Percentiles rank a stretch among this genome's conserved stretches.
phyloP scores from a whole-genome alignment of 2,113 vertebrate species.

The Vulpes ferrilata region DNA sequence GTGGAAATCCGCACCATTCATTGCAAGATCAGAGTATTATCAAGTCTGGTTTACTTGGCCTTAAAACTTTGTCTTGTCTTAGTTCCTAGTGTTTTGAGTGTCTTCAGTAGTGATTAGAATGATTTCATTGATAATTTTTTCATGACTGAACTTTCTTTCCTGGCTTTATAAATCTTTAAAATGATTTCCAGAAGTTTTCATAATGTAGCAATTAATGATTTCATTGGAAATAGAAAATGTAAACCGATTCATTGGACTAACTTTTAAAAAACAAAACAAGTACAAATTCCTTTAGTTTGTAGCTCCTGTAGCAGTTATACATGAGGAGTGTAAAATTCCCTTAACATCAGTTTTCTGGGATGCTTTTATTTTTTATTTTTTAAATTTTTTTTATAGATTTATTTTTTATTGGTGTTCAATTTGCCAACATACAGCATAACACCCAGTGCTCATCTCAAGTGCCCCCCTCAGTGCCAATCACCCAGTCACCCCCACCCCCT shows the following conservation, averaged over 20 bases:
- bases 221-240: slow-evolving; percentile 3
- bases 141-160: not conserved
- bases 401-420: too few species aligned
- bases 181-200: slow-evolving; percentile 19
- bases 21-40: not conserved
- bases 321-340: not conserved
- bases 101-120: slow-evolving; percentile 51
- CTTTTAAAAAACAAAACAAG: not conserved
- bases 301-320: not conserved
- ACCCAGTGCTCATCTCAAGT: too few species aligned
- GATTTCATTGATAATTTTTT: not conserved
- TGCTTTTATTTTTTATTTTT: not conserved
- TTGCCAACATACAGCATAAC: too few species aligned
- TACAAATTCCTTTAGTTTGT: not conserved
- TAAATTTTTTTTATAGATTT: too few species aligned
- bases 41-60: not conserved
- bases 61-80: slow-evolving; percentile 13
- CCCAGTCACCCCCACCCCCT: too few species aligned
- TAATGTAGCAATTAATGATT: not conserved
- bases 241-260: not conserved
- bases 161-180: slow-evolving; percentile 29
- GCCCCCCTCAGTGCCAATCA: too few species aligned
- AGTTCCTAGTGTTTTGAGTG: not conserved
- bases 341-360: slow-evolving; percentile 4
- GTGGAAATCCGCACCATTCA: not conserved